A percentile compares a stretch with the other conserved stretches of the same genome.
phyloP scores from a whole-genome alignment of 2,797 vertebrate genomes.

The Coendou prehensilis region DNA sequence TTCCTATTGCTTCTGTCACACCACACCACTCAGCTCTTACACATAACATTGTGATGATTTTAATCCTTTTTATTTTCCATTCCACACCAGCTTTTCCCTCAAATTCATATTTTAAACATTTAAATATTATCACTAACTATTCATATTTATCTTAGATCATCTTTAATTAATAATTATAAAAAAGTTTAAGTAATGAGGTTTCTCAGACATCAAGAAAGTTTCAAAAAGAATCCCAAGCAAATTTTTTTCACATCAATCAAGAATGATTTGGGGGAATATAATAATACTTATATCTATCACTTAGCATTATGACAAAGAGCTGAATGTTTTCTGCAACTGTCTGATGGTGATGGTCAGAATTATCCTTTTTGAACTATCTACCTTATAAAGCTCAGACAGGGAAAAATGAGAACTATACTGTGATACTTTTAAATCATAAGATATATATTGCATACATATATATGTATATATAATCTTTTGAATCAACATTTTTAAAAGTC shows the following conservation, averaged over 20 bases:
- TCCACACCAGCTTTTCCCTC: not conserved
- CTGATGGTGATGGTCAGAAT: not conserved
- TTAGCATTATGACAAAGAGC: not conserved
- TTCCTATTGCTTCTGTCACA: not conserved
- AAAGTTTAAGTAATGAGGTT: not conserved
- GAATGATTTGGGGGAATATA: not conserved
- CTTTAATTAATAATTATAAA: not conserved
- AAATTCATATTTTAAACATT: not conserved
- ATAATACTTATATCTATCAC: not conserved
- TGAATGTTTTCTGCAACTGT: not conserved
- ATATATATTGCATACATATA: not conserved
- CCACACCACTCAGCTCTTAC: not conserved
- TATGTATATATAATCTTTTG: not conserved
- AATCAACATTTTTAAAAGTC: conserved; percentile 19
- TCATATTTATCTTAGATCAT: not conserved
- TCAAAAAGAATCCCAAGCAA: not conserved
- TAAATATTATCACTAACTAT: not conserved
- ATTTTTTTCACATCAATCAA: not conserved
- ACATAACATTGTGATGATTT: not conserved
- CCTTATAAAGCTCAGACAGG: not conserved
- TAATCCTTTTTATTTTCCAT: not conserved
- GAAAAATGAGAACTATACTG: not conserved
- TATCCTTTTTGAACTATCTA: not conserved
- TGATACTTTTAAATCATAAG: not conserved
- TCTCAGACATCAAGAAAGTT: not conserved